These are phyloP conservation scores for Eumacrocentrus americanus DNA, from an alignment of 2,888 invertebrate genomes.

Conservation along the genomic window DNA sequence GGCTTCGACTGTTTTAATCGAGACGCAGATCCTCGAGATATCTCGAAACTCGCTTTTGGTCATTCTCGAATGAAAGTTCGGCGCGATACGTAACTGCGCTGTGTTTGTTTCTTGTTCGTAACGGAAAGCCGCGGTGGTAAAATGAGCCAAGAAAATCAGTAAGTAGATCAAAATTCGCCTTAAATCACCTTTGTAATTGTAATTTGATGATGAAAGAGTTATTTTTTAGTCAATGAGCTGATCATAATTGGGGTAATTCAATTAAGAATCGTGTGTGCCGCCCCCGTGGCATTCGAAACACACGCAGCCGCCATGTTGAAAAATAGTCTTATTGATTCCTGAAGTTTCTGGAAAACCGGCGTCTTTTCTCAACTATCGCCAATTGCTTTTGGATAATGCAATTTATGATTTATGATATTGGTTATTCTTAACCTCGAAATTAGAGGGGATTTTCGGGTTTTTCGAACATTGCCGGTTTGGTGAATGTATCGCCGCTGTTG, in stretches of 20 bases:
- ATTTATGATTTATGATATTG: too few relatives aligned
- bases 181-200: constrained; percentile 6
- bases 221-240: background rate
- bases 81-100: constrained; percentile 30
- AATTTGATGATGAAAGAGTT: background rate
- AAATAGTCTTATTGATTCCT: constrained; percentile 60
- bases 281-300: constrained; percentile 47
- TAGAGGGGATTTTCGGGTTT: too few relatives aligned
- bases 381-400: background rate
- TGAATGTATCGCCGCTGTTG: constrained; percentile 14
- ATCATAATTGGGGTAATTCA: background rate
- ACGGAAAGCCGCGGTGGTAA: constrained; percentile 39
- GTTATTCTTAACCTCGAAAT: too few relatives aligned
- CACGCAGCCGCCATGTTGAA: constrained; percentile 60
- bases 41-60: constrained; percentile 1
- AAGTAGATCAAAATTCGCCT: constrained; percentile 44
- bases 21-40: background rate
- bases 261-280: constrained; percentile 15
- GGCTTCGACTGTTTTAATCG: too few relatives aligned
- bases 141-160: constrained; percentile 59
- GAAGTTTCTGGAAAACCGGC: constrained; percentile 52
- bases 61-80: too few relatives aligned
- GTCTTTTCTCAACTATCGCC: constrained; percentile 14
- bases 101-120: constrained; percentile 52
- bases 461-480: too few relatives aligned